Evolutionary conservation across 2,888 invertebrate species (phyloP).

Genomic region (Lasioglossum figueresi): DNA sequence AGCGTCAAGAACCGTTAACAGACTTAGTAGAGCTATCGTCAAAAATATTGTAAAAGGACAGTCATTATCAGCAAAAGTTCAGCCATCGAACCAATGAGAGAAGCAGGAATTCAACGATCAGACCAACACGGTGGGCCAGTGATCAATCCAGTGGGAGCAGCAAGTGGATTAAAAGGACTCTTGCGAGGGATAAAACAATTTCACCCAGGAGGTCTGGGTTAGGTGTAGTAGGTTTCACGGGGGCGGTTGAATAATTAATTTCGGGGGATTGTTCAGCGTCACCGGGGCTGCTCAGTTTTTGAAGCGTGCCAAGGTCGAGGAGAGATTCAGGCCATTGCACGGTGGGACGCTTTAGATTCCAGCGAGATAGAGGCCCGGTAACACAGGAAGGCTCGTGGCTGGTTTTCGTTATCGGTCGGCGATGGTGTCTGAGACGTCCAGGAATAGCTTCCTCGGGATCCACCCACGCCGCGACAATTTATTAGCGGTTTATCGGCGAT

Average conservation of each 20-base stretch:
- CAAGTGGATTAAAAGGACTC: neutral
- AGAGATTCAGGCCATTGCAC: constrained; percentile 59
- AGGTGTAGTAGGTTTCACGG: neutral
- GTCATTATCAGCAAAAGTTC: no score
- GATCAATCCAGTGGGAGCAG: neutral
- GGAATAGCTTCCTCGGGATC: constrained; percentile 35
- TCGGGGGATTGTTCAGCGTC: constrained; percentile 34
- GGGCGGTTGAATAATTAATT: constrained; percentile 50
- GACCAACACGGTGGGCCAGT: neutral
- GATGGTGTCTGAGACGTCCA: constrained; percentile 27
- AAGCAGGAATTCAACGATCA: neutral
- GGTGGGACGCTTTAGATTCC: constrained; percentile 51
- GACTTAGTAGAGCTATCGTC: neutral
- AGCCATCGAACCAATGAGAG: neutral
- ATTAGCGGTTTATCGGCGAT: constrained; percentile 45
- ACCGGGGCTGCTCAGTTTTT: constrained; percentile 17
- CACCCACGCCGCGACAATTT: constrained; percentile 31
- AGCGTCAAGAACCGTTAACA: neutral
- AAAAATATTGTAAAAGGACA: neutral
- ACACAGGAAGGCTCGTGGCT: constrained; percentile 40
- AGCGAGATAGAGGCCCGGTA: constrained; percentile 36
- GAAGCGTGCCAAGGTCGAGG: constrained; percentile 64
- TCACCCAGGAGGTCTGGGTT: neutral
- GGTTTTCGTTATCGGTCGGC: constrained; percentile 49
- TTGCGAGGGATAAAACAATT: neutral